Conservation (phyloP, 2,113 vertebrate genomes). For the Synodontis membranacea region DNA sequence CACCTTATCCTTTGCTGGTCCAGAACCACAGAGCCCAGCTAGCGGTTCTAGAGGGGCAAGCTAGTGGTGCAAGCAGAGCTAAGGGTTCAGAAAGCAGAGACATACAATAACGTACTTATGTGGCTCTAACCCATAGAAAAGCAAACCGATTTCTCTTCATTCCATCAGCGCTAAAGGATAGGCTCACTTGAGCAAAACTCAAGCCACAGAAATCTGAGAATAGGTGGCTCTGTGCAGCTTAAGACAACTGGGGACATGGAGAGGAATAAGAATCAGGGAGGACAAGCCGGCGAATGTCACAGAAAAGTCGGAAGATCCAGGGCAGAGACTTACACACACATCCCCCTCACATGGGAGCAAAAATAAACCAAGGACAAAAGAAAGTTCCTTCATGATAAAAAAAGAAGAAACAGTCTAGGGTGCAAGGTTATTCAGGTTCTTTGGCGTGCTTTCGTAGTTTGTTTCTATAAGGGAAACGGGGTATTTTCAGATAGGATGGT, state of each 20-base stretch:
- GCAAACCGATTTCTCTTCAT: not conserved
- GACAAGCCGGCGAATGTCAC: not conserved
- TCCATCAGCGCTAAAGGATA: not conserved
- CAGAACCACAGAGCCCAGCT: too few species aligned
- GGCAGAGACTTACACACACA: conserved; percentile 6
- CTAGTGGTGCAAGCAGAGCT: too few species aligned
- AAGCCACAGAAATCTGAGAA: conserved; percentile 1
- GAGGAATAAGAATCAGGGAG: not conserved
- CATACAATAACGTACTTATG: too few species aligned
- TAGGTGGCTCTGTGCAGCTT: not conserved
- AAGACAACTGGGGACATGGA: not conserved
- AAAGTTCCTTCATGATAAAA: not conserved
- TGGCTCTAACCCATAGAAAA: too few species aligned
- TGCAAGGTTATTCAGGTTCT: not conserved
- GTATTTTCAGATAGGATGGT: too few species aligned
- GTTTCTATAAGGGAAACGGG: too few species aligned
- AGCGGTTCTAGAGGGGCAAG: too few species aligned
- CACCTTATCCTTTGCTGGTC: too few species aligned
- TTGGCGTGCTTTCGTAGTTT: not conserved
- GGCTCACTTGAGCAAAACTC: not conserved
- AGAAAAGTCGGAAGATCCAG: not conserved
- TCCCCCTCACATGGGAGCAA: not conserved
- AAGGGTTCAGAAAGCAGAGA: too few species aligned
- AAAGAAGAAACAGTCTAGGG: not conserved
- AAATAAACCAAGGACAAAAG: conserved; percentile 8